Percentiles rank a stretch among this genome's conserved stretches.
Evolutionary conservation across 2,113 vertebrate species (phyloP).

Genomic region (Ceuthmochares aereus): DNA sequence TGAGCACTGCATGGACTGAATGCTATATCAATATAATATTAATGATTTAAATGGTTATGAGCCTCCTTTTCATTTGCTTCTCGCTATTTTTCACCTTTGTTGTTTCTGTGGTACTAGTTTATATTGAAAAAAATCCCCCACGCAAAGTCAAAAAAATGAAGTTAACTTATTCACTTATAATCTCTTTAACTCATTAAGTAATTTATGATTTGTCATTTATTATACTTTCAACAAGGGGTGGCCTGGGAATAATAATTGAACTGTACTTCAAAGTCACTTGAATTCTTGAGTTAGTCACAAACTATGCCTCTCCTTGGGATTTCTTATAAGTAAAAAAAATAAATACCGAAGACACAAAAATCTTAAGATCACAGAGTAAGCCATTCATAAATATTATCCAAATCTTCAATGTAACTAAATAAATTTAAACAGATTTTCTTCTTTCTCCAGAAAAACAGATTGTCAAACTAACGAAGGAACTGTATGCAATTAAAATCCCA

Average conservation of each 20-base stretch:
- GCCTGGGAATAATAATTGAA: not conserved
- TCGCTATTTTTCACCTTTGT: not conserved
- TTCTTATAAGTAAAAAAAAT: not conserved
- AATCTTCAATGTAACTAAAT: not conserved
- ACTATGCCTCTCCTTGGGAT: not conserved
- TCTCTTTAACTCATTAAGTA: not conserved
- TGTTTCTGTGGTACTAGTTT: not conserved
- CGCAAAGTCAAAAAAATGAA: not conserved
- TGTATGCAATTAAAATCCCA: not conserved
- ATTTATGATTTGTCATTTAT: not conserved
- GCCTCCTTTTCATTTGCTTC: not conserved
- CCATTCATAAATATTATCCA: not conserved
- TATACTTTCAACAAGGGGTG: not conserved
- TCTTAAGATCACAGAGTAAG: not conserved
- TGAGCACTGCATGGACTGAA: not conserved
- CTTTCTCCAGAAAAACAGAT: not conserved
- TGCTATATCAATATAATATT: not conserved
- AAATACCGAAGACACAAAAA: not conserved
- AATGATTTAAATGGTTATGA: not conserved
- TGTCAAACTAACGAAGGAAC: not conserved
- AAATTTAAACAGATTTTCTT: not conserved
- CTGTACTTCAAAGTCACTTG: not conserved
- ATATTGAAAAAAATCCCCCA: not conserved
- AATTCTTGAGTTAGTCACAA: not conserved
- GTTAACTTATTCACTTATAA: not conserved